A percentile compares a stretch with the other conserved stretches of the same genome.
These are phyloP conservation scores for Fulmarus glacialis DNA, from an alignment of 2,113 vertebrate species.

Conservation along the genomic window DNA sequence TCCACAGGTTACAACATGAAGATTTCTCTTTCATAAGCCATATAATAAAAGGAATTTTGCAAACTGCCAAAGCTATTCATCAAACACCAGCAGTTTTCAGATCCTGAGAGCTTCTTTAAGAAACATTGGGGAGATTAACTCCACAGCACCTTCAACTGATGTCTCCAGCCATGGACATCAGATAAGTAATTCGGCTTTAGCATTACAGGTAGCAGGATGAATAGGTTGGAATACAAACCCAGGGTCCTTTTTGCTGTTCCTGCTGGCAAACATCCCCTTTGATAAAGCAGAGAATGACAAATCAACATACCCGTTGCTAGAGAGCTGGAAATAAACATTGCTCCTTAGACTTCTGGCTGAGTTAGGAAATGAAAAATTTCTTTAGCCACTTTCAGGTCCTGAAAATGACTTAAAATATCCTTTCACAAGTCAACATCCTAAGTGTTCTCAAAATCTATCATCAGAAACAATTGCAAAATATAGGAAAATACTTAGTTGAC, in stretches of 20 bases:
- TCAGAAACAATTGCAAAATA: neutral
- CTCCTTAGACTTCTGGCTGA: neutral
- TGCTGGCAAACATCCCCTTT: neutral
- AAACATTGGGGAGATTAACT: neutral
- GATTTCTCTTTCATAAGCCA: neutral
- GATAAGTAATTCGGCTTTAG: neutral
- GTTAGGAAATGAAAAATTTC: neutral
- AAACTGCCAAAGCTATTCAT: neutral
- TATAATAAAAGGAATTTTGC: neutral
- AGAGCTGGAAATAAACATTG: neutral
- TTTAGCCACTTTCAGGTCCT: neutral
- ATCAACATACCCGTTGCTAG: neutral
- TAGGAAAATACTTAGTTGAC: neutral
- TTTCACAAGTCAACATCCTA: neutral
- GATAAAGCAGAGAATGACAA: neutral
- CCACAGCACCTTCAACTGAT: neutral
- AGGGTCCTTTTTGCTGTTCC: neutral
- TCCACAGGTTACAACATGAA: neutral
- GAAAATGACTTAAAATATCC: neutral
- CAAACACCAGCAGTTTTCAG: neutral
- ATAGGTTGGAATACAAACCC: neutral
- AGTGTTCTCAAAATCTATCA: neutral
- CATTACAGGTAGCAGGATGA: neutral
- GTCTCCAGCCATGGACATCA: neutral
- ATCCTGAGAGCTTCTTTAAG: neutral